These are phyloP conservation scores for Sicus ferrugineus DNA, from an alignment of 2,888 invertebrate genomes.

Conservation along the genomic window DNA sequence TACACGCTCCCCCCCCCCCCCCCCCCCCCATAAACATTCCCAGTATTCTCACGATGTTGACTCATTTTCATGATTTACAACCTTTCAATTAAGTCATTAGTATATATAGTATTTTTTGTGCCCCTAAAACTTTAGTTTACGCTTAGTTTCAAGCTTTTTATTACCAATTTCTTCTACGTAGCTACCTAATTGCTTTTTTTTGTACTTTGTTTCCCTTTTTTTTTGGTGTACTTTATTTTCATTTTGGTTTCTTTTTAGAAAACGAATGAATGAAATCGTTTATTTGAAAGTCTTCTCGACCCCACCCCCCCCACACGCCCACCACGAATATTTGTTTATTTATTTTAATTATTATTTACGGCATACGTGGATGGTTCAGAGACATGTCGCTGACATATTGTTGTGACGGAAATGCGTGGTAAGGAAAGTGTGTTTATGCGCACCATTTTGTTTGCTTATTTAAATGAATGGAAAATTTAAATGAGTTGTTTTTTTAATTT, in stretches of 20 bases:
- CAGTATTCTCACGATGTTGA: too few species aligned
- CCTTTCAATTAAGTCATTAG: too few species aligned
- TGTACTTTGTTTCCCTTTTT: neutral
- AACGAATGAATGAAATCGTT: neutral
- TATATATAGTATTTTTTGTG: too few species aligned
- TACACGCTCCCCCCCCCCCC: too few species aligned
- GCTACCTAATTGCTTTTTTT: too few species aligned
- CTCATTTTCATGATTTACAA: too few species aligned
- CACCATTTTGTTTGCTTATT: conserved; percentile 18
- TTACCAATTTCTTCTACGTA: neutral
- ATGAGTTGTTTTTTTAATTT: too few species aligned
- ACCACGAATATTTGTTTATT: neutral
- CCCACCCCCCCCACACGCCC: too few species aligned
- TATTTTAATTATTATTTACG: neutral
- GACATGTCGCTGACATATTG: conserved; percentile 27
- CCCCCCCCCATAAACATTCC: too few species aligned
- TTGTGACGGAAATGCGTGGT: conserved; percentile 34
- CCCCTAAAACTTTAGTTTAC: too few species aligned
- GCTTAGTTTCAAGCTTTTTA: neutral
- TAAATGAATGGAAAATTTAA: neutral
- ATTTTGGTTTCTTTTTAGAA: neutral
- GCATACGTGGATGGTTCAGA: neutral
- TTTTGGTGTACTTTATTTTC: neutral
- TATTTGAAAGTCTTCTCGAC: neutral
- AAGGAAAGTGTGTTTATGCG: neutral